Evolutionary conservation across 1,140 invertebrate genomes (phyloP).

Genomic region (Hestina assimilis): DNA sequence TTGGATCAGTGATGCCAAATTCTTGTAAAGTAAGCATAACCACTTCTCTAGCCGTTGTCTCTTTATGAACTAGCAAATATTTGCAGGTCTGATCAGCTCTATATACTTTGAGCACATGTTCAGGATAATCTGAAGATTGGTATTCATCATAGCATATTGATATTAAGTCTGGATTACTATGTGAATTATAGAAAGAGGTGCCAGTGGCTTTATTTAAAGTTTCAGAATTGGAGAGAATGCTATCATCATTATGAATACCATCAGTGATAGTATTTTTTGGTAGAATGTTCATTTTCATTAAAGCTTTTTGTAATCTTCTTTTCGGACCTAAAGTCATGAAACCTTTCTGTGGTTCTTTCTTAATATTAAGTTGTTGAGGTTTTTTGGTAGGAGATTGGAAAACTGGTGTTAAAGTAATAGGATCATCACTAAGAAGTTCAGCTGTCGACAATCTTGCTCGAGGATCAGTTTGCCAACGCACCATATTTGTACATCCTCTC

Average conservation of each 20-base stretch:
- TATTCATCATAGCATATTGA: conserved; percentile 88
- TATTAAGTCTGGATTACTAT: conserved; percentile 94
- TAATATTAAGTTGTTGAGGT: conserved; percentile 82
- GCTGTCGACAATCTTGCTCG: conserved; percentile 82
- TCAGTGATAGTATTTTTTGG: conserved; percentile 90
- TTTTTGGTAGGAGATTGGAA: conserved; percentile 92
- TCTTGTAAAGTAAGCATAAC: conserved; percentile 98
- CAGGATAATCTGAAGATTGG: conserved; percentile 91
- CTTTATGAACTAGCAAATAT: conserved; percentile 98
- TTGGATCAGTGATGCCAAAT: conserved; percentile 96
- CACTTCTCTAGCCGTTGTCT: conserved; percentile 98
- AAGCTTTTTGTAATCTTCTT: conserved; percentile 89
- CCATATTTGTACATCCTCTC: conserved; percentile 78
- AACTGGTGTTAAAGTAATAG: conserved; percentile 88
- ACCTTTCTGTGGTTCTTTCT: conserved; percentile 85
- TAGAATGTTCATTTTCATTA: conserved; percentile 94
- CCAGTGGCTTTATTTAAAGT: conserved; percentile 71
- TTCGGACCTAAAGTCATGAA: conserved; percentile 94
- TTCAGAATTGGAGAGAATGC: conserved; percentile 71
- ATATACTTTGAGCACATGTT: conserved; percentile 98
- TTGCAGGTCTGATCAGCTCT: conserved; percentile 98
- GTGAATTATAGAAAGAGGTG: conserved; percentile 86
- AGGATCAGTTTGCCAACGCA: conserved; percentile 82
- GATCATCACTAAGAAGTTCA: conserved; percentile 84
- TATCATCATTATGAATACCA: conserved; percentile 81